Evolutionary conservation across 2,113 vertebrate species (phyloP), one percentile per base, ranked within the genome.

Genomic region (Ptilonorhynchus violaceus): DNA sequence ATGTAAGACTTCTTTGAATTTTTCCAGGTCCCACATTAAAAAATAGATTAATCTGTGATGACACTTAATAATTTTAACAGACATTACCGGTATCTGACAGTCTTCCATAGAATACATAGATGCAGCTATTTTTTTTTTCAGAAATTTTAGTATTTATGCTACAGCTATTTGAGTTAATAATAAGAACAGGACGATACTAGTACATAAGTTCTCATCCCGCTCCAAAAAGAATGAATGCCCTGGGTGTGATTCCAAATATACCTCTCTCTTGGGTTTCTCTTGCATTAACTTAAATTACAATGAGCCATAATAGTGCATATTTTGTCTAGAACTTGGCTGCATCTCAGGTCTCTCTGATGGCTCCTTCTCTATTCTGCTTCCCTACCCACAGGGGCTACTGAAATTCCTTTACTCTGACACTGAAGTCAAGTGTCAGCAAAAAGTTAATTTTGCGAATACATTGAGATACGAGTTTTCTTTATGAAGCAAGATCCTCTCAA

Each of bases 21-120:
- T 94, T 89, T 72, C 58, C 66, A 85, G 58, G 49, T 83, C 44
- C 8, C 42, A 87, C 23, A n/a, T 70, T 85, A 81, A 89, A 92
- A 93, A 80, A 70, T 69, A 80, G 23, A 92, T 92, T 80, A 78
- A 89, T 75, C 56, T 60, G 13, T 60, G 59, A 88, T 70, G n/a
- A 53, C 63, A 52, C 80, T 56, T 93, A 88, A 92, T 88, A 88
- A 80, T 90, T 95, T 88, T 83, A 89, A 69, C 76, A 95, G 62
- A 74, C 8, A 0, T 67, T 88, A 66, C 35, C 44, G 19, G 59
- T 63, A 80, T 82, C 92, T 93, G 79, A 81, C 50, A 91, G 41
- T 41, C 35, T 49, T 80, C 67, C 44, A 92, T 3, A 68, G 52
- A 80, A 75, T 28, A 81, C 28, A 86, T 37, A 75, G 10, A 89